These are phyloP conservation scores for Pipistrellus kuhlii DNA, from an alignment of 2,797 vertebrate genomes.

Conservation along the genomic window DNA sequence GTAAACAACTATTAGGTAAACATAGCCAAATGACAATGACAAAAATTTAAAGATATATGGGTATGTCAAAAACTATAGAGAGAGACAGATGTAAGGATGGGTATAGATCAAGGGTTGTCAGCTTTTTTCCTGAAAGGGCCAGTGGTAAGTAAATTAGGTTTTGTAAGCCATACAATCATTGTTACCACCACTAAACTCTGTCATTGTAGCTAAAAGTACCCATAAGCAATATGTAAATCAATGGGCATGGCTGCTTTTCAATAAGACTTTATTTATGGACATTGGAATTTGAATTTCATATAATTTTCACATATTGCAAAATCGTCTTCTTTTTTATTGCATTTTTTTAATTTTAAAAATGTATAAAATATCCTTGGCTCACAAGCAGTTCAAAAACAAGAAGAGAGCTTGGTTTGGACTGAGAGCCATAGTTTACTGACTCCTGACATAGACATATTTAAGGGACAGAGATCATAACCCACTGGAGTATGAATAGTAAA, in stretches of 20 bases:
- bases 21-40: not conserved
- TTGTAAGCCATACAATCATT: not conserved
- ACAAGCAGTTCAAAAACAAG: not conserved
- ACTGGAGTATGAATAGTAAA: not conserved
- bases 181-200: too few relatives aligned
- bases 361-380: not conserved
- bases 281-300: slow-evolving; percentile 4
- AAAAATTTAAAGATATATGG: not conserved
- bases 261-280: not conserved
- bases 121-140: not conserved
- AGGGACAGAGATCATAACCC: not conserved
- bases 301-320: slow-evolving; percentile 7
- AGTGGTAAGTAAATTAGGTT: not conserved
- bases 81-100: not conserved
- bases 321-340: not conserved
- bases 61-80: not conserved
- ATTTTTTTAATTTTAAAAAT: not conserved
- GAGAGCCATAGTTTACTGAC: not conserved
- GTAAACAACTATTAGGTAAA: slow-evolving; percentile 40
- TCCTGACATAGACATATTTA: not conserved
- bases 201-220: not conserved
- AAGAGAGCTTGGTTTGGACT: not conserved
- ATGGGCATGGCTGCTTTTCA: not conserved
- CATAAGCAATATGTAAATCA: not conserved
- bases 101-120: not conserved